These are phyloP conservation scores for Ochotona princeps DNA, from an alignment of 2,113 vertebrate species.

Conservation along the genomic window DNA sequence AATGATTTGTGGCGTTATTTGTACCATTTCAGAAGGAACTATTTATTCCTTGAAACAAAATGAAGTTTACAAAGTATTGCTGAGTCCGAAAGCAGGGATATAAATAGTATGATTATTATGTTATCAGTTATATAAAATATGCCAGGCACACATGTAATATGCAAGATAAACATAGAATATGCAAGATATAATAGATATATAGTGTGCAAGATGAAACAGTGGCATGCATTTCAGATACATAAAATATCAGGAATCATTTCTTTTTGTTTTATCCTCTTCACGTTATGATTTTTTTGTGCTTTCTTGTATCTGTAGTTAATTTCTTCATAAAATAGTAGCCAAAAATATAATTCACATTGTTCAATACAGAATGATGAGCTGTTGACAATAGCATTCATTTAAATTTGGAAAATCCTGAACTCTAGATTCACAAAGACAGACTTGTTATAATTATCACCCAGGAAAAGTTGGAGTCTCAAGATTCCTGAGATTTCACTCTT, in stretches of 20 bases:
- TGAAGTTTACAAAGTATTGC: background rate
- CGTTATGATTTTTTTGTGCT: background rate
- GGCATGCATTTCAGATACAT: background rate
- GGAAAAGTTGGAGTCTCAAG: constrained; percentile 43
- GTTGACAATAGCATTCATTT: background rate
- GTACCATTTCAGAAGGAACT: background rate
- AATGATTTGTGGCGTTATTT: background rate
- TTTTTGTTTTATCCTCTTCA: background rate
- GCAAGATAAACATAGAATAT: background rate
- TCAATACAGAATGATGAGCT: background rate
- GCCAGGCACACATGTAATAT: too few species aligned
- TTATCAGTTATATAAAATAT: background rate
- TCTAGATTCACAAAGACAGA: constrained; percentile 22
- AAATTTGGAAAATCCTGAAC: constrained; percentile 33
- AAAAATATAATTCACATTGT: background rate
- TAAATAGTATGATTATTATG: background rate
- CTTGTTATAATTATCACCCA: constrained; percentile 69
- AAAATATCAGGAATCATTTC: background rate
- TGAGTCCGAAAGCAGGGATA: background rate
- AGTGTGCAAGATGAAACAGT: background rate
- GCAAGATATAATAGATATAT: background rate
- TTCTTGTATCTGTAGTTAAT: background rate
- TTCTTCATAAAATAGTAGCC: background rate
- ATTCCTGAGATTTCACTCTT: constrained; percentile 59
- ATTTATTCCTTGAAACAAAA: constrained; percentile 1